phyloP scores from a whole-genome alignment of 2,797 vertebrate species.

The Tenualosa thibaudeaui region DNA sequence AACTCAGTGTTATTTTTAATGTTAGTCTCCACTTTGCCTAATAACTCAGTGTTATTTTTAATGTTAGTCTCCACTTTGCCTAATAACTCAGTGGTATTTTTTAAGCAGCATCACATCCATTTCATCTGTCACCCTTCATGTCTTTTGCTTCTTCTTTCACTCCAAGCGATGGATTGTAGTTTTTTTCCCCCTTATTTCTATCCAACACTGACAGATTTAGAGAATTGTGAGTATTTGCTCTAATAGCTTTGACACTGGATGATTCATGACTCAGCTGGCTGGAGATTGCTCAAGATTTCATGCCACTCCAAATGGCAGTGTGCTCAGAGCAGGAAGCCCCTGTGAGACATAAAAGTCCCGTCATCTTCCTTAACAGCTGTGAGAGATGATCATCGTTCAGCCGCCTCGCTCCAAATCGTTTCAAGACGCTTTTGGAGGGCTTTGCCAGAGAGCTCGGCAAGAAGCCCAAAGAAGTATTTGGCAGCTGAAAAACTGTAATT shows the following conservation, averaged over 20 bases:
- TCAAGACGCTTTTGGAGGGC: background rate
- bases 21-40: background rate
- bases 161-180: background rate
- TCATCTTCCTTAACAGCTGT: slow-evolving; percentile 17
- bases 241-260: background rate
- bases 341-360: background rate
- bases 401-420: background rate
- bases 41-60: too few relatives aligned
- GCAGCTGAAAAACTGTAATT: background rate
- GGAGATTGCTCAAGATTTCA: background rate
- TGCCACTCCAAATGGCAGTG: background rate
- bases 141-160: background rate
- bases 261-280: background rate
- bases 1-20: too few relatives aligned
- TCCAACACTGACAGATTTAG: background rate
- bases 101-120: background rate
- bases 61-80: background rate
- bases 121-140: background rate
- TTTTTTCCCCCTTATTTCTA: background rate
- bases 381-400: slow-evolving; percentile 7
- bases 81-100: background rate
- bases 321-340: background rate
- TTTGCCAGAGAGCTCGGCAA: background rate
- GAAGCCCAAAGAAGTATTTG: background rate
- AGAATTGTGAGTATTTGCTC: background rate